Conservation (phyloP, 2,797 vertebrate species). For the Muscicapa comitata region DNA sequence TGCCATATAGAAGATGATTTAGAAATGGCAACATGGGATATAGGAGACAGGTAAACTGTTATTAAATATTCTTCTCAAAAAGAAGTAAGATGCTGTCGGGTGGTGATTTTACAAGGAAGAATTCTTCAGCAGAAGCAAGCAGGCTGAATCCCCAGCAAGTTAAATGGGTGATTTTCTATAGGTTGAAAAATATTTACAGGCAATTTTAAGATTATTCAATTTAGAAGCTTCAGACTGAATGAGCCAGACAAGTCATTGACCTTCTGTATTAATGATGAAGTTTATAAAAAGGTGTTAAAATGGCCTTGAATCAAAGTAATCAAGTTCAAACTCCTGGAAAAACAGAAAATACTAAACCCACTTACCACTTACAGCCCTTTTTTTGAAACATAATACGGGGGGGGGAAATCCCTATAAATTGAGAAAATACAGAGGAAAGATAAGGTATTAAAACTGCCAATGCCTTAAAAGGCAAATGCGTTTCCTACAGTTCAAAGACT, state of each 20-base stretch:
- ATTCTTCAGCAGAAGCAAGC: background rate
- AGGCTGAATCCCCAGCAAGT: background rate
- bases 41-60: rapidly evolving
- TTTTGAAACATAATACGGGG: background rate
- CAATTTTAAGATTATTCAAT: background rate
- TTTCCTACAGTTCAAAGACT: background rate
- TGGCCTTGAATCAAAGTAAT: background rate
- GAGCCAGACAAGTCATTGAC: background rate
- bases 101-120: background rate
- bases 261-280: background rate
- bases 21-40: background rate
- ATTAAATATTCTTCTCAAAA: background rate
- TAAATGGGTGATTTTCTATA: background rate
- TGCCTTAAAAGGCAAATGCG: background rate
- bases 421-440: background rate
- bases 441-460: background rate
- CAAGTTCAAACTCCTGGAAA: background rate
- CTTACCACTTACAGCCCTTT: background rate
- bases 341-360: background rate
- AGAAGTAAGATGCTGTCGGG: background rate
- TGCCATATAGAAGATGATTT: rapidly evolving
- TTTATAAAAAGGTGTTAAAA: background rate
- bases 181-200: background rate
- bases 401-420: background rate
- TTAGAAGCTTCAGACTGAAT: slow-evolving; percentile 1